A percentile compares a stretch with the other conserved stretches of the same genome.
Conservation (phyloP, 2,888 invertebrate genomes). For the Eupeodes latifasciatus region DNA sequence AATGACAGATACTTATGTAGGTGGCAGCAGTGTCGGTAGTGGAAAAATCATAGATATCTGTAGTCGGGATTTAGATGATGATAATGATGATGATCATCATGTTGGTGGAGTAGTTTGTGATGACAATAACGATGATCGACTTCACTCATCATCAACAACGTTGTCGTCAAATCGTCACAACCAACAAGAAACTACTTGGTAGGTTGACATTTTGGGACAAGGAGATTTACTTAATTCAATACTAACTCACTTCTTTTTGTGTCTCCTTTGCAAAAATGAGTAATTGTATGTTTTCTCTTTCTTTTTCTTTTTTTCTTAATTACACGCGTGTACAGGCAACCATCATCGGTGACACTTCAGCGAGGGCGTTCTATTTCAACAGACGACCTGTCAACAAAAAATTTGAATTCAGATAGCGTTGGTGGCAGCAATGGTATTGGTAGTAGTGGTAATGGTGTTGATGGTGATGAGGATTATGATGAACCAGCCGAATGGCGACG, state of each 20-base stretch:
- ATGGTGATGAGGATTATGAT: constrained; percentile 79
- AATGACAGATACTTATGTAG: constrained; percentile 78
- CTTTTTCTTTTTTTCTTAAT: constrained; percentile 46
- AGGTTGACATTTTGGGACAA: constrained; percentile 47
- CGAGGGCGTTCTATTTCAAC: constrained; percentile 84
- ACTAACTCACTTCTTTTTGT: neutral
- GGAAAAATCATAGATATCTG: constrained; percentile 80
- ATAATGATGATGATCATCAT: constrained; percentile 77
- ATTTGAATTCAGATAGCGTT: constrained; percentile 77
- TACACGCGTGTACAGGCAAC: constrained; percentile 64
- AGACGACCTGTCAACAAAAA: constrained; percentile 85
- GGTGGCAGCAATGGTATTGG: constrained; percentile 46
- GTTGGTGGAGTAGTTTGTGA: constrained; percentile 81
- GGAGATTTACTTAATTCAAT: neutral
- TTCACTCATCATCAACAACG: constrained; percentile 77
- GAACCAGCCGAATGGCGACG: constrained; percentile 88
- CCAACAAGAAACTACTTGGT: constrained; percentile 68
- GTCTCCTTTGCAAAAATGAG: neutral
- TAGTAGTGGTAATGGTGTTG: constrained; percentile 84
- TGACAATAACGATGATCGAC: constrained; percentile 65
- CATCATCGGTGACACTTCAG: constrained; percentile 81
- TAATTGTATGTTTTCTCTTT: constrained; percentile 18
- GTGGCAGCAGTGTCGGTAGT: constrained; percentile 73
- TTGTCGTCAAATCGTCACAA: constrained; percentile 71
- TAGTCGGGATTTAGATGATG: constrained; percentile 81